Evolutionary conservation across 2,797 vertebrate species (phyloP), one percentile per base, ranked within the genome.

Genomic region (Pseudomugil tenellus): DNA sequence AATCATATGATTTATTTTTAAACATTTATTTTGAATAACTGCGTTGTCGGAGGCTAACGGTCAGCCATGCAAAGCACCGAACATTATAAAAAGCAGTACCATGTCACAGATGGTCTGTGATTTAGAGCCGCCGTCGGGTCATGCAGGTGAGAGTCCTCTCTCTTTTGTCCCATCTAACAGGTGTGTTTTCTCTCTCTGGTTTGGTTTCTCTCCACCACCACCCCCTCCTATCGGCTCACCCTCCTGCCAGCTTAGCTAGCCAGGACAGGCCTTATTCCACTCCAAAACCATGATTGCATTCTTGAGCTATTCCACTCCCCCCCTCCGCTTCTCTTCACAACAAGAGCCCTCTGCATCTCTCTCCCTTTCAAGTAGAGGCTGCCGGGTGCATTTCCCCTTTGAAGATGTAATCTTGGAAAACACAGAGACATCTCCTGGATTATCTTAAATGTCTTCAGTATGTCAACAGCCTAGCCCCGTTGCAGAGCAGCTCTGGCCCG

Each of bases 351-450:
- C 77, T 48, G 69, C 84, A 70, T 89, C 88, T 81, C 80, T 76
- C 84, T 89, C 83, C 77, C 89, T 91, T 92, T 90, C 86, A 92
- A 91, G 91, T 88, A 63, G 70, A 84, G 80, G 84, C 85, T 87
- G 91, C 84, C 46, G 80, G 85, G 86, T 66, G 86, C 81, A 14
- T 82, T 83, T 82, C 83, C 86, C 85, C 84, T 93, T 92, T 93
- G 91, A 92, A 93, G 92, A 91, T 90, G 83, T 87, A 86, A 89
- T 91, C 90, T 92, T 46, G 77, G 74, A 90, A 93, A 91, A 91
- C 88, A 89, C 88, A 78, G 89, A 89, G 88, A 90, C 89, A 90
- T 91, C 87, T 89, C 86, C 5, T 60, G 89, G 90, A 92, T 93
- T 93, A 93, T 91, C 84, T 90, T 82, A 89, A 92, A 92, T 89